Evolutionary conservation across 2,797 vertebrate genomes (phyloP), one percentile per base, ranked within the genome.

Genomic region (Takifugu rubripes): DNA sequence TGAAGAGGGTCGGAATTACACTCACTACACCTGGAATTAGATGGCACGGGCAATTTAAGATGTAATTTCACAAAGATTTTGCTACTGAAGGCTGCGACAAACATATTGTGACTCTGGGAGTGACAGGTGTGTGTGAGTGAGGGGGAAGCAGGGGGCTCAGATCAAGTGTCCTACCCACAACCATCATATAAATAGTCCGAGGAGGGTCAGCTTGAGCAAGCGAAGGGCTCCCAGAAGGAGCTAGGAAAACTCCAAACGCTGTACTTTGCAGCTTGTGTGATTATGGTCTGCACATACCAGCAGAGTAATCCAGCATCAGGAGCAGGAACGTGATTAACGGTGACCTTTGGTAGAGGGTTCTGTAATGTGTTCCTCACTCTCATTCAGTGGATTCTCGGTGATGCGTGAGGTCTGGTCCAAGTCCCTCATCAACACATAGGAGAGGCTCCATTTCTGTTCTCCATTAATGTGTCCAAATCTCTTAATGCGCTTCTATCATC

Each of bases 101-200:
- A 66, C 61, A 54, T 14, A 52, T 31, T 43, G 58, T 67, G 55
- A 69, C 66, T 67, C 53, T 66, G 46, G 59, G 75, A 82, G 83
- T 86, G 83, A 89, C 89, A 90, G 87, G 84, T 84, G 85, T 76
- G 77, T 66, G 77, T 81, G 74, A 24, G 62, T 47, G 59, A 16
- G 58, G 40, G 66, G 47, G 64, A 42, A 52, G 62, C 53, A 40
- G 56, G 67, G 70, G 63, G 64, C 56, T 0, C 9, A 77, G 81
- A 86, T 89, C 87, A 79, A 77, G 79, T 89, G 80, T 78, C 82
- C 74, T 71, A 70, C 72, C 66, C 57, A 74, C 77, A 76, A 79
- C 43, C 58, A 69, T 54, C 70, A 75, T 84, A 89, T 79, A 88
- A 89, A 89, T 89, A 89, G 86, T 86, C 82, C 52, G 62, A 65